These are phyloP conservation scores for Actinia equina DNA, from an alignment of 64 coral and sea anemone genomes.

Conservation along the genomic window DNA sequence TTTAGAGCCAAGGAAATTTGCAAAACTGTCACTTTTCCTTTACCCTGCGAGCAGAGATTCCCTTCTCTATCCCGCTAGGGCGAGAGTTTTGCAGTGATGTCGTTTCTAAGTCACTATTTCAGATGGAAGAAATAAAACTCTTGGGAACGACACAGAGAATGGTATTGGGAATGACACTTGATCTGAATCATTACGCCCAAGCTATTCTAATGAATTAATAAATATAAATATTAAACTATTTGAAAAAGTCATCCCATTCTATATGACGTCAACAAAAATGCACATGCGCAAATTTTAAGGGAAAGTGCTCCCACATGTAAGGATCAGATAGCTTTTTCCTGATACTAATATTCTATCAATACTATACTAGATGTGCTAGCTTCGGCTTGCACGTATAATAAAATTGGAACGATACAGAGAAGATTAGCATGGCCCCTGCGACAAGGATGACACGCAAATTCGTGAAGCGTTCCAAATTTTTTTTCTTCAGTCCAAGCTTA, in stretches of 20 bases:
- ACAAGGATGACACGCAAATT: conserved; percentile 56
- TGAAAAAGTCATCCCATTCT: background rate
- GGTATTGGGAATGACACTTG: too few species aligned
- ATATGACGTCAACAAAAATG: background rate
- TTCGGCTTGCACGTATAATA: conserved; percentile 26
- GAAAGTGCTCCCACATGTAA: background rate
- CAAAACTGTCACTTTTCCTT: too few species aligned
- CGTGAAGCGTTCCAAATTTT: conserved; percentile 61
- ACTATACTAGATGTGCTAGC: background rate
- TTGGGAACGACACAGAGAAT: too few species aligned
- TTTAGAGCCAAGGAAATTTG: too few species aligned
- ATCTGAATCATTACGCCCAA: too few species aligned
- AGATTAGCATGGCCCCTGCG: conserved; percentile 53
- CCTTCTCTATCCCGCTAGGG: too few species aligned
- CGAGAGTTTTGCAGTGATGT: too few species aligned
- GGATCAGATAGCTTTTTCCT: background rate
- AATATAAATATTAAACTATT: background rate
- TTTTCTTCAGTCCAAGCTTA: background rate
- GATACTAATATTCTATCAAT: background rate
- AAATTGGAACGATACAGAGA: conserved; percentile 66
- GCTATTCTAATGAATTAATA: background rate
- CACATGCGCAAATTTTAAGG: background rate
- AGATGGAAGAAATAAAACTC: too few species aligned
- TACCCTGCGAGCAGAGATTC: too few species aligned
- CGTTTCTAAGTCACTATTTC: too few species aligned